Percentiles rank a stretch among this genome's conserved stretches.
Conservation (phyloP, 2,888 invertebrate species). For the Drosophila birchii region DNA sequence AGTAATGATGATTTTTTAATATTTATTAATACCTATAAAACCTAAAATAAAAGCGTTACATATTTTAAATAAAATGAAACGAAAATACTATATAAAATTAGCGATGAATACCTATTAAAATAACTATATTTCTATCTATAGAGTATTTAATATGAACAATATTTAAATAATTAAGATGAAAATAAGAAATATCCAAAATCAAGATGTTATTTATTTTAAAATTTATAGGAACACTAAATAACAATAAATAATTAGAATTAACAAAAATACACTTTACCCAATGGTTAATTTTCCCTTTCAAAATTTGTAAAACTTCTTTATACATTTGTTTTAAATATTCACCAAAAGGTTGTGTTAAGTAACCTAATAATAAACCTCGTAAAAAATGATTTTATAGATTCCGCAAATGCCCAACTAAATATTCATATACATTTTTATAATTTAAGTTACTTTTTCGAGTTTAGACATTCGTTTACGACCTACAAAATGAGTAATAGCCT, state of each 20-base stretch:
- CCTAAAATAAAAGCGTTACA: too few relatives aligned
- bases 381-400: background rate
- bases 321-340: background rate
- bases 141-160: too few relatives aligned
- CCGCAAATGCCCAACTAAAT: background rate
- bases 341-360: background rate
- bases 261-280: background rate
- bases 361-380: background rate
- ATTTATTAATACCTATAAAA: background rate
- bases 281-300: background rate
- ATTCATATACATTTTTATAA: background rate
- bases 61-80: too few relatives aligned
- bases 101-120: too few relatives aligned
- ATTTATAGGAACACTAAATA: too few relatives aligned
- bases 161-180: too few relatives aligned
- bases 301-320: background rate
- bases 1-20: background rate
- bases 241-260: background rate
- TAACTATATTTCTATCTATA: too few relatives aligned
- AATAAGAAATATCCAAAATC: too few relatives aligned
- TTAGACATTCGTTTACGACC: background rate
- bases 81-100: too few relatives aligned
- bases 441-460: background rate
- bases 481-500: constrained; percentile 4
- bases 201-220: too few relatives aligned